phyloP scores from a whole-genome alignment of 2,113 vertebrate species.

The Ammodytes marinus region DNA sequence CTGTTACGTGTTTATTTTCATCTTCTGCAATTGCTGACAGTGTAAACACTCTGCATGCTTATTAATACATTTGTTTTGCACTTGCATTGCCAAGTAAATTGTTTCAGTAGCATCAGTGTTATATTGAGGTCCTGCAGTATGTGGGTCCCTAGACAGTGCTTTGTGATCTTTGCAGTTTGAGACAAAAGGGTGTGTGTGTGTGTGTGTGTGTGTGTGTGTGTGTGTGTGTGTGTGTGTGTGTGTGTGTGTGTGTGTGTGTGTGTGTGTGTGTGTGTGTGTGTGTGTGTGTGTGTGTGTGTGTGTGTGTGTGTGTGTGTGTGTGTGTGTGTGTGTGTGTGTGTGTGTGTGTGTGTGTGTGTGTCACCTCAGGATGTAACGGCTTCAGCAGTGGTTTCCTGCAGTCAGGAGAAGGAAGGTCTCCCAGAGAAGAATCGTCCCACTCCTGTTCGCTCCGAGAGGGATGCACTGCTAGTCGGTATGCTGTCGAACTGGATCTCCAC shows the following conservation, averaged over 20 bases:
- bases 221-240: conserved; percentile 45
- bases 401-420: conserved; percentile 85
- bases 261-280: conserved; percentile 36
- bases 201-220: conserved; percentile 43
- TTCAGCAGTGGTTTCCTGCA: conserved; percentile 79
- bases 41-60: neutral
- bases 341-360: conserved; percentile 45
- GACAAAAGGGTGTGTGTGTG: neutral
- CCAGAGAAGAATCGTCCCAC: conserved; percentile 79
- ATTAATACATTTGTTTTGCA: neutral
- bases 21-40: neutral
- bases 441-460: conserved; percentile 19
- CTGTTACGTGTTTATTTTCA: conserved; percentile 9
- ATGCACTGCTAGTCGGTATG: conserved; percentile 18
- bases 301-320: conserved; percentile 43
- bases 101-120: neutral
- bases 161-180: neutral
- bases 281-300: conserved; percentile 45
- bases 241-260: neutral
- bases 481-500: neutral
- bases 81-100: neutral
- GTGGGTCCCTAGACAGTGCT: neutral
- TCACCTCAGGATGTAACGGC: conserved; percentile 18
- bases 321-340: neutral
- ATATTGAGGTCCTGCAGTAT: neutral